Percentiles rank a stretch among this genome's conserved stretches.
Conservation (phyloP, 2,888 invertebrate genomes). For the Spialia ferax region DNA sequence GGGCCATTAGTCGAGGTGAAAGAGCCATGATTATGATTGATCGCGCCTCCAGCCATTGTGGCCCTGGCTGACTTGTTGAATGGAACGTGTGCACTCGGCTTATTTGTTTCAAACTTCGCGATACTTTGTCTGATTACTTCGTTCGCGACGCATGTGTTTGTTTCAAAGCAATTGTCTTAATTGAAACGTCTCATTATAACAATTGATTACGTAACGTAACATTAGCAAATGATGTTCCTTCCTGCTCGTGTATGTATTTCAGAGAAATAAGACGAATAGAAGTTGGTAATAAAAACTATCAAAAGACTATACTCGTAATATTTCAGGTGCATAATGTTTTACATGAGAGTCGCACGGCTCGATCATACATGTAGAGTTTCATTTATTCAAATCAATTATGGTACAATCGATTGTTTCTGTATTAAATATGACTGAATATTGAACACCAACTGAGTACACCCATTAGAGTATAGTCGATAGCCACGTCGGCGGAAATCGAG, state of each 20-base stretch:
- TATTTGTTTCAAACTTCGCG: slow-evolving; percentile 69
- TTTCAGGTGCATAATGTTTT: too few species aligned
- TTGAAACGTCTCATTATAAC: slow-evolving; percentile 13
- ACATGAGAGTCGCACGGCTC: background rate
- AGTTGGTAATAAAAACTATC: too few species aligned
- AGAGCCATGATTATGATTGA: slow-evolving; percentile 86
- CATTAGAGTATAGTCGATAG: slow-evolving; percentile 67
- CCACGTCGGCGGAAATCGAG: slow-evolving; percentile 73
- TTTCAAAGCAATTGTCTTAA: slow-evolving; percentile 38
- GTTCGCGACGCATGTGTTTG: slow-evolving; percentile 35
- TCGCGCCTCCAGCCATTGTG: slow-evolving; percentile 70
- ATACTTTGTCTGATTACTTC: slow-evolving; percentile 53
- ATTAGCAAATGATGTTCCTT: background rate
- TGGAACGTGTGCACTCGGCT: slow-evolving; percentile 68
- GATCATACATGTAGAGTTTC: background rate
- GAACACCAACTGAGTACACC: slow-evolving; percentile 69
- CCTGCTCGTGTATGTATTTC: background rate
- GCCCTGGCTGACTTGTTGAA: slow-evolving; percentile 75
- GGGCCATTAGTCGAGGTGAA: slow-evolving; percentile 85
- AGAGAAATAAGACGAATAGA: background rate
- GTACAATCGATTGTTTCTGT: slow-evolving; percentile 39
- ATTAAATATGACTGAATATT: slow-evolving; percentile 56
- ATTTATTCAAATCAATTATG: slow-evolving; percentile 39
- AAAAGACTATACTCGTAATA: too few species aligned
- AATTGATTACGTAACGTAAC: background rate